Conservation (phyloP, 37 sponge, comb jelly and placozoan genomes). For the Bolinopsis microptera region DNA sequence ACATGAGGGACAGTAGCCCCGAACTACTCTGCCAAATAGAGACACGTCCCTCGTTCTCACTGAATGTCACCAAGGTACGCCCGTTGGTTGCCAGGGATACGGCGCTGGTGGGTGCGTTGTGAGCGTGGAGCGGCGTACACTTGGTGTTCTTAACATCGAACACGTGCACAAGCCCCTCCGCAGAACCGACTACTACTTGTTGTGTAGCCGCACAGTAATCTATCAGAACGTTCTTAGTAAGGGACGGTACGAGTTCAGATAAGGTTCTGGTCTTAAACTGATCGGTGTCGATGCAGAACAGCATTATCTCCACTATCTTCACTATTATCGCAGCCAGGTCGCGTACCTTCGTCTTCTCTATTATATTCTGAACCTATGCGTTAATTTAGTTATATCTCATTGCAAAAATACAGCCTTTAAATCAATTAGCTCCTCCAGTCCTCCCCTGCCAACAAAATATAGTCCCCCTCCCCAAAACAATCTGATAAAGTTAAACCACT, state of each 20-base stretch:
- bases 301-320: conserved; percentile 48
- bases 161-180: conserved; percentile 27
- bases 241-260: conserved; percentile 12
- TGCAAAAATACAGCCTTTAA: too few species aligned
- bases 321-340: background rate
- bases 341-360: conserved; percentile 46
- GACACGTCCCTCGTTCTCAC: conserved; percentile 38
- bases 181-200: conserved; percentile 50
- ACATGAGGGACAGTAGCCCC: conserved; percentile 38
- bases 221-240: conserved; percentile 53
- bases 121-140: conserved; percentile 36
- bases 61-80: conserved; percentile 23
- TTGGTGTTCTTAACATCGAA: conserved; percentile 10
- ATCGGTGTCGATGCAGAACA: conserved; percentile 49
- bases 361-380: conserved; percentile 43
- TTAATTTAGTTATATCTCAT: too few species aligned
- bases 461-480: too few species aligned
- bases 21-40: conserved; percentile 27
- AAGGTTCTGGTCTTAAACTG: conserved; percentile 61
- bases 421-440: too few species aligned
- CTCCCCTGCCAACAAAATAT: too few species aligned
- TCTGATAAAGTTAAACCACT: too few species aligned
- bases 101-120: conserved; percentile 19
- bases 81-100: conserved; percentile 29
- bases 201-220: conserved; percentile 53